Evolutionary conservation across 1,140 invertebrate genomes (phyloP), one percentile per base, ranked within the genome.

Genomic region (Hermatobates lingyangjiaoensis): DNA sequence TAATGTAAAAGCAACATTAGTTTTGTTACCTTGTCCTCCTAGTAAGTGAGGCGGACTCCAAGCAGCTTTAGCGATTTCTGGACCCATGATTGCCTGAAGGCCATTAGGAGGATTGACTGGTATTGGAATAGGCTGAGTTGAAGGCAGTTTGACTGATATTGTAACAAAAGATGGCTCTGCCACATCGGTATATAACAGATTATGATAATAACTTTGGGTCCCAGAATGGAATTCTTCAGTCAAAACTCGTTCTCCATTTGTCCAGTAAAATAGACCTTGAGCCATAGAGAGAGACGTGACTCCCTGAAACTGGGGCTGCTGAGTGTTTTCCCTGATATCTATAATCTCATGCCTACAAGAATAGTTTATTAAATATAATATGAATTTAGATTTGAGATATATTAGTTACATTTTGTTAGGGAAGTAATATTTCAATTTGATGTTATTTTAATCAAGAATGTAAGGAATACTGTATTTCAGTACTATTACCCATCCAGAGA

Each of bases 231-330:
- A 81, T 59, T 84, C 80, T 66, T 89, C 83, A 4, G 74, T 74
- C 46, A 81, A 67, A 49, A 84, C 71, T 58, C 79, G 75, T 20
- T 73, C 67, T 0, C 81, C 83, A 61, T 86, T 83, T 0, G 83
- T 86, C 81, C 83, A 87, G 62, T 83, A 86, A 58, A 87, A 83
- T n/a, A 82, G 67, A 1, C 79, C 76, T 60, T 81, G 79, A 1
- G 77, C 77, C 56, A 75, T 79, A 0, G 79, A 79, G 47, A 92
- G 65, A 3, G 86, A 84, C 3, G 80, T 69, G 0, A 83, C 82
- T 54, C 83, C 79, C 53, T 75, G 71, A 62, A 91, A 84, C 69
- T 81, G 79, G 0, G 84, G 73, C 49, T 74, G 75, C 61, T 82
- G 74, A 39, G 80, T 80, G 62, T 87, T 87, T 7, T 69, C 65